Conservation (phyloP, 2,797 vertebrate genomes). For the Lagodon rhomboides region DNA sequence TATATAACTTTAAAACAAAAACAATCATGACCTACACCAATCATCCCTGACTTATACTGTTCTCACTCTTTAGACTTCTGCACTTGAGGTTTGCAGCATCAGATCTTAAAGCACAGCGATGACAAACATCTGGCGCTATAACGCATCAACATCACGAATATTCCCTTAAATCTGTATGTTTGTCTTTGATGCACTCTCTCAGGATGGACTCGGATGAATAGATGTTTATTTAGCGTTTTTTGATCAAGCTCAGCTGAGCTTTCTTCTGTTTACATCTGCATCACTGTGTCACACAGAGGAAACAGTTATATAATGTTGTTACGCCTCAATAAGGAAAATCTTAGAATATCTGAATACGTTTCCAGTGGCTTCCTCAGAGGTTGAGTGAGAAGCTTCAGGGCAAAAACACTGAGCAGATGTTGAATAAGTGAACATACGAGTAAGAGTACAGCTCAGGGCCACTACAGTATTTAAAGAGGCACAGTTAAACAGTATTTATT, state of each 20-base stretch:
- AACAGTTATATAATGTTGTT: neutral
- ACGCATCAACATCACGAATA: constrained; percentile 4
- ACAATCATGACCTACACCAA: no score
- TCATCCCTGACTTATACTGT: no score
- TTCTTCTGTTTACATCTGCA: constrained; percentile 2
- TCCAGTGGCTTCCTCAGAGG: neutral
- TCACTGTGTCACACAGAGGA: no score
- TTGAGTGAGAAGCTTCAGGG: neutral
- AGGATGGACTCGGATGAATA: neutral
- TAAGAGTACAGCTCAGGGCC: neutral
- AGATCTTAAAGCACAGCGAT: neutral
- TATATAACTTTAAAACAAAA: no score
- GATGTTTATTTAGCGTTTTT: constrained; percentile 22
- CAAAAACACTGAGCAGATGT: neutral
- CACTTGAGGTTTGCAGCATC: no score
- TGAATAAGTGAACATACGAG: neutral
- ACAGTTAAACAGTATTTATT: no score
- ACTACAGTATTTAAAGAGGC: neutral
- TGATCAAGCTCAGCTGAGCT: neutral
- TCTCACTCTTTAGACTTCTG: no score
- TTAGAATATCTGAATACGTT: no score
- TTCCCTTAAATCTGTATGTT: constrained; percentile 28
- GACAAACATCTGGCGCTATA: neutral
- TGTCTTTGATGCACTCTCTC: constrained; percentile 18
- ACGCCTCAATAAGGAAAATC: no score